These are phyloP conservation scores for Phengaris alcon DNA, from an alignment of 2,888 invertebrate species.

Conservation along the genomic window DNA sequence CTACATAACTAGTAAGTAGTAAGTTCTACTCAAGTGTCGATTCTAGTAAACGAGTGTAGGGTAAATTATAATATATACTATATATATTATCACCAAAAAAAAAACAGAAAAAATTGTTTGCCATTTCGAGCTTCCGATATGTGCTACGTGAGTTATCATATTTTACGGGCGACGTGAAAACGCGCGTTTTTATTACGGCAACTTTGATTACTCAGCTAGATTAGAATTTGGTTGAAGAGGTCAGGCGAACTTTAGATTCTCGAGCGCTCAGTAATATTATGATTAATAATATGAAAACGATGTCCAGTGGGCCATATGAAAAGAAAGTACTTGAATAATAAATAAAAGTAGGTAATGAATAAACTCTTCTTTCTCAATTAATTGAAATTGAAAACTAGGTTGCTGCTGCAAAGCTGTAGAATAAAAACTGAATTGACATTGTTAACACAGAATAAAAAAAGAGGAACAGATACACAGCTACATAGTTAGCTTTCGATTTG, in stretches of 20 bases:
- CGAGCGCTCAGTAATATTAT: neutral
- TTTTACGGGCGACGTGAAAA: slow-evolving; percentile 76
- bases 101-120: neutral
- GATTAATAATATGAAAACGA: neutral
- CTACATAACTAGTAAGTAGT: too few species aligned
- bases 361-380: too few species aligned
- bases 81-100: neutral
- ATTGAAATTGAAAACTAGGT: too few species aligned
- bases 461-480: too few species aligned
- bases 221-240: slow-evolving; percentile 52
- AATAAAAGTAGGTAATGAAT: too few species aligned
- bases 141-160: slow-evolving; percentile 71
- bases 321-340: too few species aligned
- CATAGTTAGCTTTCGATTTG: too few species aligned
- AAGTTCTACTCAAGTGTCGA: too few species aligned
- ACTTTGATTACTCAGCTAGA: slow-evolving; percentile 74
- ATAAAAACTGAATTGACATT: too few species aligned
- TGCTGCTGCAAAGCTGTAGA: too few species aligned
- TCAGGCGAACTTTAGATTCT: slow-evolving; percentile 42
- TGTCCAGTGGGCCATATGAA: neutral
- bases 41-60: too few species aligned
- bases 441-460: too few species aligned
- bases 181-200: slow-evolving; percentile 69
- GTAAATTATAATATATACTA: neutral
- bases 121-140: slow-evolving; percentile 42